Evolutionary conservation across 2,113 vertebrate species (phyloP).

Genomic region (Saccopteryx bilineata): DNA sequence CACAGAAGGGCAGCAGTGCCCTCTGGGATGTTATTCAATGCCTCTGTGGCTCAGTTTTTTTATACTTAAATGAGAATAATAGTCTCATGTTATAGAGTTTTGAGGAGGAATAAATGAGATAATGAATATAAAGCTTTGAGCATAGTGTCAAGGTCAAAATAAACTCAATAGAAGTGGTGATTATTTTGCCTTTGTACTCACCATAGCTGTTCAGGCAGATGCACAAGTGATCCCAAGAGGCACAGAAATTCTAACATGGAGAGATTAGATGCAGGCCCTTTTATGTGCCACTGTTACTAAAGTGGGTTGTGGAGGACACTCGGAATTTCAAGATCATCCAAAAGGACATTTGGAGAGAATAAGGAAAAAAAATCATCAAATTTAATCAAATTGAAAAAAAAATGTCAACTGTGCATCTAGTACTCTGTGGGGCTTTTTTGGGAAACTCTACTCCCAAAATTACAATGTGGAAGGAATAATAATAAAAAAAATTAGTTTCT

Average conservation of each 20-base stretch:
- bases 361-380: not conserved
- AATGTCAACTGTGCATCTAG: not conserved
- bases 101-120: not conserved
- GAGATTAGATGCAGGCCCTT: not conserved
- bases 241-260: not conserved
- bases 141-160: not conserved
- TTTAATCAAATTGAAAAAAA: not conserved
- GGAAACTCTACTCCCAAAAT: not conserved
- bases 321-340: not conserved
- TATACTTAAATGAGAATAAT: not conserved
- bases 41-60: not conserved
- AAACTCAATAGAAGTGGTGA: not conserved
- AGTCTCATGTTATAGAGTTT: not conserved
- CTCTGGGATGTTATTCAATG: not conserved
- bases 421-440: not conserved
- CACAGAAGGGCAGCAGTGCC: not conserved
- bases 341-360: not conserved
- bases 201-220: not conserved
- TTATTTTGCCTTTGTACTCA: not conserved
- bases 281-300: not conserved
- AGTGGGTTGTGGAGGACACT: not conserved
- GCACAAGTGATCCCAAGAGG: not conserved
- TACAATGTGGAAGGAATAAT: not conserved
- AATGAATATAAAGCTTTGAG: not conserved
- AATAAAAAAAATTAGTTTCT: not conserved